Evolutionary conservation across 2,888 invertebrate species (phyloP).

Genomic region (Buathra laborator): DNA sequence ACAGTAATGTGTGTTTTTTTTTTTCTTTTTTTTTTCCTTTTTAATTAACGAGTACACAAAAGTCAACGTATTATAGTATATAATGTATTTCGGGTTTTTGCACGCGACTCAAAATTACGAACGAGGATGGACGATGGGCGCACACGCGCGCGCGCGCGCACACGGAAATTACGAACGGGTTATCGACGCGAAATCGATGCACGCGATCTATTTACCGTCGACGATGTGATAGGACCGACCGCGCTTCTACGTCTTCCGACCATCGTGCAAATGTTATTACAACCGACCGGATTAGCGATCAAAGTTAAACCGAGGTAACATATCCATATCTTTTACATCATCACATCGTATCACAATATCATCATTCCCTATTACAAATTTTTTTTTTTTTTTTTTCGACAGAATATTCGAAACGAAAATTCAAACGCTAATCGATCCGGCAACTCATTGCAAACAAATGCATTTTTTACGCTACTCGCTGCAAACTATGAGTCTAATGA

Average conservation of each 20-base stretch:
- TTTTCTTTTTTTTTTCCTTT: conserved; percentile 33
- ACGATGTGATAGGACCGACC: conserved; percentile 22
- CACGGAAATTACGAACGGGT: conserved; percentile 1
- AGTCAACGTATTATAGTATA: conserved; percentile 63
- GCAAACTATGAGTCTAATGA: neutral
- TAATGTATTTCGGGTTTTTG: conserved; percentile 42
- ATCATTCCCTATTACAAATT: conserved; percentile 32
- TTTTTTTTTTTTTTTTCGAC: conserved; percentile 3
- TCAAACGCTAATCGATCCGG: neutral
- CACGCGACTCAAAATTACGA: conserved; percentile 41
- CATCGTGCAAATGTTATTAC: conserved; percentile 3
- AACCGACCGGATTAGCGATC: conserved; percentile 34
- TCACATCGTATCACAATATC: conserved; percentile 41
- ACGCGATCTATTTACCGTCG: conserved; percentile 3
- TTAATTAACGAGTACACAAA: conserved; percentile 65
- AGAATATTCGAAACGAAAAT: conserved; percentile 3
- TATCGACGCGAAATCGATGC: conserved; percentile 31
- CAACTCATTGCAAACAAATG: conserved; percentile 22
- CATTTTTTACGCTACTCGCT: neutral
- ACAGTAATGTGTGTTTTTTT: conserved; percentile 48
- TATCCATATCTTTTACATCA: conserved; percentile 31
- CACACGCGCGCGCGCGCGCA: too few species aligned
- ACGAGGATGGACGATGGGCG: conserved; percentile 4
- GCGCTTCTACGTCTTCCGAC: conserved; percentile 24
- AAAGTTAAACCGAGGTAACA: conserved; percentile 18